A percentile compares a stretch with the other conserved stretches of the same genome.
Conservation (phyloP, 1,140 invertebrate genomes). For the Eupeodes corollae region DNA sequence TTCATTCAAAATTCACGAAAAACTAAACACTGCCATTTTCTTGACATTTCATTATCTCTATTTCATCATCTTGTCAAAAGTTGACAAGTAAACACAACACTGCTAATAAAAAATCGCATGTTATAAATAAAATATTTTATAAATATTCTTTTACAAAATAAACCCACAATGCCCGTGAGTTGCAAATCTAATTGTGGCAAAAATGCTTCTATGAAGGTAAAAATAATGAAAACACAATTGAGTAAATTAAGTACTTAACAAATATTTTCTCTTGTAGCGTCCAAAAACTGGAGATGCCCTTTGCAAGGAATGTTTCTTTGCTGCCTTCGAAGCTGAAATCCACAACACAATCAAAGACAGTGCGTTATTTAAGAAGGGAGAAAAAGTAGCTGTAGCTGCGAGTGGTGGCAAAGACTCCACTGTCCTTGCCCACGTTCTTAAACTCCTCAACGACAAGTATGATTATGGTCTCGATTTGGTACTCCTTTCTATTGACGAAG, state of each 20-base stretch:
- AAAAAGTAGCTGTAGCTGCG: slow-evolving; percentile 89
- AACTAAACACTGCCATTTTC: no score
- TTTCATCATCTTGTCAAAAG: no score
- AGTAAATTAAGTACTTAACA: slow-evolving; percentile 2
- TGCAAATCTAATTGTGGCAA: slow-evolving; percentile 60
- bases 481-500: slow-evolving; percentile 95
- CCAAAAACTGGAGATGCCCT: slow-evolving; percentile 84
- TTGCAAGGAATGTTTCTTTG: slow-evolving; percentile 93
- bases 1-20: no score
- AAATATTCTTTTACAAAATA: no score
- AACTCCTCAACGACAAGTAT: slow-evolving; percentile 82
- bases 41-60: no score
- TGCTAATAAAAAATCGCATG: no score
- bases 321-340: slow-evolving; percentile 91
- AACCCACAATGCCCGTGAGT: slow-evolving; percentile 45
- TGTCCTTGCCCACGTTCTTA: slow-evolving; percentile 85
- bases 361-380: slow-evolving; percentile 74
- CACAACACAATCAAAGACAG: slow-evolving; percentile 83
- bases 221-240: background rate
- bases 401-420: slow-evolving; percentile 99
- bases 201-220: slow-evolving; percentile 60
- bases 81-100: no score
- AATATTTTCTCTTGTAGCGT: slow-evolving; percentile 45
- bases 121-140: no score
- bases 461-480: slow-evolving; percentile 86